phyloP scores from a whole-genome alignment of 2,113 vertebrate genomes.

The Phrynocephalus versicolor region DNA sequence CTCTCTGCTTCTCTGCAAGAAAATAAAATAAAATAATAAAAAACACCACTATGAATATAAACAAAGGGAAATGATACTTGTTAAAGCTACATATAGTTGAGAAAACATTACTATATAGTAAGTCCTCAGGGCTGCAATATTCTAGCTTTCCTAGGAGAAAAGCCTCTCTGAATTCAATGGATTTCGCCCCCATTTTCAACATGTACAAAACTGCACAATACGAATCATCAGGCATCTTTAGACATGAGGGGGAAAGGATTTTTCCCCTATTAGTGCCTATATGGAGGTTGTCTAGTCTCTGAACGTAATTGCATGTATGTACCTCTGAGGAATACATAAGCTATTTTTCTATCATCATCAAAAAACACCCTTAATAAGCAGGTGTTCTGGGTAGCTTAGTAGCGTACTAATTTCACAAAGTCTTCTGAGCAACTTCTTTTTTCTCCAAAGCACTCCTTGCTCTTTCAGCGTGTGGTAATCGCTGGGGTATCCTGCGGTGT shows the following conservation, averaged over 20 bases:
- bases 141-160: background rate
- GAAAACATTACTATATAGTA: background rate
- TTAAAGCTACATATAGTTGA: background rate
- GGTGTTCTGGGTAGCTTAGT: conserved; percentile 25
- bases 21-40: too few species aligned
- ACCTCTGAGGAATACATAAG: background rate
- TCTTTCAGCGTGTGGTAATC: background rate
- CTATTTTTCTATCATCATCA: background rate
- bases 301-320: background rate
- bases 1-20: too few species aligned
- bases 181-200: background rate
- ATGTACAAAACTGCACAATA: background rate
- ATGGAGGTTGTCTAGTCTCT: background rate
- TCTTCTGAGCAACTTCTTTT: background rate
- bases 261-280: background rate
- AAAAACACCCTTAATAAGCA: conserved; percentile 2
- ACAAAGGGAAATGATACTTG: background rate
- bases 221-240: background rate
- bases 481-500: background rate
- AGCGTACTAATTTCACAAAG: background rate
- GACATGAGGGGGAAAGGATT: background rate
- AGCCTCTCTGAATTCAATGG: background rate
- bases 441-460: background rate
- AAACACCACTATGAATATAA: background rate
- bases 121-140: background rate